phyloP scores from a whole-genome alignment of 2,888 invertebrate genomes.

The Chrysolina oricalcia region DNA sequence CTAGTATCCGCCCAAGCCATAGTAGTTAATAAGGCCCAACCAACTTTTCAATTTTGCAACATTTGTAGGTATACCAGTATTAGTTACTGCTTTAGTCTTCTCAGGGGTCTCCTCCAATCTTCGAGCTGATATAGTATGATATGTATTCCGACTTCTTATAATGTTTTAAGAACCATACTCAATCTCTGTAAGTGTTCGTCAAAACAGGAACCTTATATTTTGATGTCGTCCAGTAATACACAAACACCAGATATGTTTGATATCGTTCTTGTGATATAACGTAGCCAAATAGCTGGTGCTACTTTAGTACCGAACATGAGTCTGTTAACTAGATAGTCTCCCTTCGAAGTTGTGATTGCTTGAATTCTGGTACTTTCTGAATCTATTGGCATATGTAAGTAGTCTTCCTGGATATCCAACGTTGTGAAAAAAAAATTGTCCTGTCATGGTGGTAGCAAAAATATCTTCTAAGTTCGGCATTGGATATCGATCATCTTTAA shows the following conservation, averaged over 20 bases:
- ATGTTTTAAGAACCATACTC: slow-evolving; percentile 6
- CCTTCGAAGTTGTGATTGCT: neutral
- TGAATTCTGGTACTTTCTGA: slow-evolving; percentile 6
- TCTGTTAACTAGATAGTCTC: no score
- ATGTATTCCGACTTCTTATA: slow-evolving; percentile 49
- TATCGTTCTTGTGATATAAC: no score
- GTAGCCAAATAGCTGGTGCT: slow-evolving; percentile 62
- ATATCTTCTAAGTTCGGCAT: neutral
- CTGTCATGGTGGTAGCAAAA: slow-evolving; percentile 4
- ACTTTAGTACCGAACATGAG: slow-evolving; percentile 10
- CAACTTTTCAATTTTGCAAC: no score
- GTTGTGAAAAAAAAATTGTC: neutral
- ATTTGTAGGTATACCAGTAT: no score
- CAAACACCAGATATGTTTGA: no score
- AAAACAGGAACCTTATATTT: slow-evolving; percentile 25
- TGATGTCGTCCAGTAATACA: slow-evolving; percentile 35
- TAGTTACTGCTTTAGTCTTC: no score
- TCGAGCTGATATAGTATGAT: no score
- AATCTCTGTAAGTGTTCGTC: no score
- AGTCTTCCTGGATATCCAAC: neutral
- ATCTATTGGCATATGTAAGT: neutral
- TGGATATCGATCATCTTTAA: neutral
- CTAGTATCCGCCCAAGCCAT: no score
- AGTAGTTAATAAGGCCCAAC: no score
- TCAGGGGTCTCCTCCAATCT: no score